Base-by-base conservation (phyloP, 1,140 invertebrate genomes). In the Drosophila teissieri region DNA sequence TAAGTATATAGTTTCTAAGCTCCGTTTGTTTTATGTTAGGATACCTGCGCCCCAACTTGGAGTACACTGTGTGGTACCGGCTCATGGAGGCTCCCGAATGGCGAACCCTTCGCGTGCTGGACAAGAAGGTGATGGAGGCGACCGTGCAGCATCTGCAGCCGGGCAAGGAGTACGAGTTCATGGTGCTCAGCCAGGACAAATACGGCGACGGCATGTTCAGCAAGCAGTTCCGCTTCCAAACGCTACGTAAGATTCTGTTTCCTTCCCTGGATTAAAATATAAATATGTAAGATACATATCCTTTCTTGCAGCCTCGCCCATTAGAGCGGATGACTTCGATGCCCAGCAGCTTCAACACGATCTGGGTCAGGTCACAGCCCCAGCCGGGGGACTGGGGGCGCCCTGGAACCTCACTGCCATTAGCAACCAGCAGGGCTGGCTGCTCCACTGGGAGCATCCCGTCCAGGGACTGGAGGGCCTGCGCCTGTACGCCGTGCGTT, bases 151-250 rank as follows among this genome's bases (percentile, higher is more conserved):
- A 96, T 65, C 93, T 99, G 55, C 93, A 93, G 39, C 95, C 97
- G 6, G 96, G 96, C 27, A 94, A 95, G 24, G 95, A 96, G 81
- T 98, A 98, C 90, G 97, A 98, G 93, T 96, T 99, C 80, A 97
- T 97, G 94, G 96, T 98, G 34, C 93, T 98, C 22, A 96, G 97
- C 68, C 95, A 97, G 80, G 98, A 98, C 92, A 94, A 95, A 78
- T 93, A 95, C 58, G 97, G 97, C 3, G 97, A 98, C 80, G 97
- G 97, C 12, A 96, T 98, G 93, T 97, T 97, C 89, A 98, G 97
- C 91, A 96, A 97, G 92, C 94, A 96, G 6, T 93, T 98, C 12
- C 94, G 94, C 68, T 95, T 96, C 39, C 94, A 94, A 78, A 98
- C 97, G 0, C 95, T 96, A 93, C 94, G 95, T 94, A 17, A 57